Base-by-base conservation (phyloP, 1,140 invertebrate genomes). In the Drosophila biarmipes region DNA sequence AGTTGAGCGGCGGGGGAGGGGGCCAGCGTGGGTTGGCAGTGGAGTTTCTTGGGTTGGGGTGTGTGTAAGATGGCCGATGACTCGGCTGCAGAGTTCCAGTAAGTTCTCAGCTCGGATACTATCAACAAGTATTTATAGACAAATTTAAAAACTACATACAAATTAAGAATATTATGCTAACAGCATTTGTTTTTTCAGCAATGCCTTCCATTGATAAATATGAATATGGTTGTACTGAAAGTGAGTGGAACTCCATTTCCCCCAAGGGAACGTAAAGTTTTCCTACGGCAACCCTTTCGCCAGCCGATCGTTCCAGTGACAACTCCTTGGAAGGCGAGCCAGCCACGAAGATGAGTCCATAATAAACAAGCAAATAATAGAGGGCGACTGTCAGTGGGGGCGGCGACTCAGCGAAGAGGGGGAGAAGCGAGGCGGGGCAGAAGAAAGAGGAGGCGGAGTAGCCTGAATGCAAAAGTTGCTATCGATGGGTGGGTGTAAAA, bases 401-500 rank as follows among this genome's bases (percentile, higher is more conserved):
- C 81, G 81, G 78, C 58, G 68, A 57, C 80, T 42, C 34, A 61
- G 24, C 14, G 24, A 38, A 43, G 31, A 17, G 62, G 34, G 12
- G 68, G 29, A 37, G 43, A 12, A 15, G 43, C 15, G 46, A 11
- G 19, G 5, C 14, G 29, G 34, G 12, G 27, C 12, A 29, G 31
- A 6, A 19, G 61, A 43, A 15, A 6, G 27, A 52, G 34, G 31
- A 38, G 64, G 62, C 45, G 45, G 62, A 71, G 78, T 54, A 45
- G 56, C 57, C 27, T 55, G 69, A 74, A 85, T 80, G 81, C 80
- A 86, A 86, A 86, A 87, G 53, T 80, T 54, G 67, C 69, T 61
- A 62, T 61, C 61, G 63, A 73, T 87, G 82, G 82, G 84, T 89
- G 82, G 82, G 82, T 86, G 82, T 81, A 87, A 68, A 59, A 87